Evolutionary conservation across 2,888 invertebrate species (phyloP).

Genomic region (Acanthosoma haemorrhoidale): DNA sequence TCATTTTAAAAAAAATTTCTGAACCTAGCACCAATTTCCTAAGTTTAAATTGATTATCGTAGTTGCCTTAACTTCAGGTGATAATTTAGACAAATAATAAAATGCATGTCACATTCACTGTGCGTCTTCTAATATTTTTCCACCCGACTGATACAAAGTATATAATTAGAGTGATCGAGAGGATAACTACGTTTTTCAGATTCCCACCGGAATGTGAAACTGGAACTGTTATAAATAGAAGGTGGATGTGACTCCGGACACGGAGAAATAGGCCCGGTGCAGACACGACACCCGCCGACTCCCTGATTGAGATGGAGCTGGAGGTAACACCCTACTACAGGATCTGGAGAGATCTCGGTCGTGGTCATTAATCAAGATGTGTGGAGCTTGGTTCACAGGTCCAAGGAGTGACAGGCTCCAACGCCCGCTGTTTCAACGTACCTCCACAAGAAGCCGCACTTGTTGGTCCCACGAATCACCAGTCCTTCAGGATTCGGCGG

Average conservation of each 20-base stretch:
- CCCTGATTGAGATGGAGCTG: background rate
- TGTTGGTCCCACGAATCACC: too few species aligned
- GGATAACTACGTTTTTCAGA: background rate
- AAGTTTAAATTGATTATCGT: too few species aligned
- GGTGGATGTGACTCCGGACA: background rate
- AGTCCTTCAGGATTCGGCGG: too few species aligned
- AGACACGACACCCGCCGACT: background rate
- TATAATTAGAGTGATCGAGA: background rate
- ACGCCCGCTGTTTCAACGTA: too few species aligned
- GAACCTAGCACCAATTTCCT: too few species aligned
- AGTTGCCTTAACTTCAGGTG: too few species aligned
- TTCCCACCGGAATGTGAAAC: background rate
- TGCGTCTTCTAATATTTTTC: too few species aligned
- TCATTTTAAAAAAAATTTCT: too few species aligned
- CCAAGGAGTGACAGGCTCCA: background rate
- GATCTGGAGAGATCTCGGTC: background rate
- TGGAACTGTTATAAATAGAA: background rate
- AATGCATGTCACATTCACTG: too few species aligned
- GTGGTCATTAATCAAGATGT: slow-evolving; percentile 17
- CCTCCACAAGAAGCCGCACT: too few species aligned
- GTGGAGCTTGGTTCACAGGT: background rate
- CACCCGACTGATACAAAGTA: background rate
- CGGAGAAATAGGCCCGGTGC: background rate
- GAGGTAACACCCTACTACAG: background rate
- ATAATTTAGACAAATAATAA: too few species aligned